A percentile compares a stretch with the other conserved stretches of the same genome.
Evolutionary conservation across 2,797 vertebrate species (phyloP).

Genomic region (Clarias pachynema): DNA sequence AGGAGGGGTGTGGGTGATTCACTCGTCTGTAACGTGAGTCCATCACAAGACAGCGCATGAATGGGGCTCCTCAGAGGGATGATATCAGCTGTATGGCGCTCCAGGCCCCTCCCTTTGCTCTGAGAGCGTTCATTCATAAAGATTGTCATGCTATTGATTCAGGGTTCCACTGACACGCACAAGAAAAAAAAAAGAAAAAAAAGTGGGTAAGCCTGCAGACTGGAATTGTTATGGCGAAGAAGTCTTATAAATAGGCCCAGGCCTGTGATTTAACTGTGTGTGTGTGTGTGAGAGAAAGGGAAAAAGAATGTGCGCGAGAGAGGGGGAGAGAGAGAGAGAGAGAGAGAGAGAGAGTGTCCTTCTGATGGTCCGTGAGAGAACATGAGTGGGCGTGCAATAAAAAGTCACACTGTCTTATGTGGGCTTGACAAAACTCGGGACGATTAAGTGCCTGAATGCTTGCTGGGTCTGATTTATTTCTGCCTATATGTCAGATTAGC

Average conservation of each 20-base stretch:
- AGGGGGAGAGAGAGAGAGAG: background rate
- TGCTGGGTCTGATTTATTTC: conserved; percentile 51
- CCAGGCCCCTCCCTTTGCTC: conserved; percentile 65
- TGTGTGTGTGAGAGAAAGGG: background rate
- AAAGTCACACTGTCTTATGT: conserved; percentile 46
- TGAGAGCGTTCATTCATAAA: conserved; percentile 78
- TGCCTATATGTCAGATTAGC: conserved; percentile 53
- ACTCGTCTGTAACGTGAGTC: conserved; percentile 73
- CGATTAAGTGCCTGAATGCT: conserved; percentile 48
- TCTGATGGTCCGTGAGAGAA: conserved; percentile 51
- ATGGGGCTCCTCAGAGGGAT: conserved; percentile 62
- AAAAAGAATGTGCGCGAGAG: background rate
- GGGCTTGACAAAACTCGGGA: conserved; percentile 48
- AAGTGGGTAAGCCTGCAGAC: conserved; percentile 64
- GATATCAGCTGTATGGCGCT: conserved; percentile 77
- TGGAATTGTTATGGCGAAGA: conserved; percentile 64
- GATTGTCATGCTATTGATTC: conserved; percentile 64
- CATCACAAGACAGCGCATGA: conserved; percentile 69
- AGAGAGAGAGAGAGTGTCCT: background rate
- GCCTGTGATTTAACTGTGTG: conserved; percentile 45
- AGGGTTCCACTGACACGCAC: conserved; percentile 71
- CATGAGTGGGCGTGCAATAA: conserved; percentile 51
- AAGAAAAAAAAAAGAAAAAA: background rate
- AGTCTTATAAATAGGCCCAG: conserved; percentile 70
- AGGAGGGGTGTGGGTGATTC: conserved; percentile 69